A percentile compares a stretch with the other conserved stretches of the same genome.
These are phyloP conservation scores for Anagyrus pseudococci DNA, from an alignment of 2,888 invertebrate genomes.

Conservation along the genomic window DNA sequence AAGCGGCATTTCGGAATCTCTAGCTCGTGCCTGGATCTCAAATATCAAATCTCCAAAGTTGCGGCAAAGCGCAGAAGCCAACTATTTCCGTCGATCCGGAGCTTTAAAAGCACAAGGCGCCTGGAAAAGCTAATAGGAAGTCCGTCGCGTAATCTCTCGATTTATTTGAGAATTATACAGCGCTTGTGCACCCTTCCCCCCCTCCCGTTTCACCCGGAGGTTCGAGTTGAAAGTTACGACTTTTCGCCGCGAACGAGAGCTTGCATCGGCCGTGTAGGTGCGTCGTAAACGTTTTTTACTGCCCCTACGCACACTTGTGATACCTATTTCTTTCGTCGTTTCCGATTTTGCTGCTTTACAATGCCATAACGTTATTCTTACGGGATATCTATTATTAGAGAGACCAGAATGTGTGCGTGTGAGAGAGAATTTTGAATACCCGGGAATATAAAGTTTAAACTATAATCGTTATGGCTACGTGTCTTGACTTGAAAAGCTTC, in stretches of 20 bases:
- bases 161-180: slow-evolving; percentile 28
- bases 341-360: not conserved
- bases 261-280: not conserved
- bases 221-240: not conserved
- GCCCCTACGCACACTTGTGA: not conserved
- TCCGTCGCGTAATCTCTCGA: slow-evolving; percentile 27
- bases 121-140: slow-evolving; percentile 8
- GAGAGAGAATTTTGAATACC: too few relatives aligned
- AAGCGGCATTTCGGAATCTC: too few relatives aligned
- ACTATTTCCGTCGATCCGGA: slow-evolving; percentile 22
- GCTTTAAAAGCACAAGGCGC: not conserved
- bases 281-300: slow-evolving; percentile 14
- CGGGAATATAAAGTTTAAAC: too few relatives aligned
- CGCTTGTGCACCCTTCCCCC: not conserved
- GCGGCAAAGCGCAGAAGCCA: not conserved
- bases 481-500: too few relatives aligned
- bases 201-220: too few relatives aligned
- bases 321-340: too few relatives aligned
- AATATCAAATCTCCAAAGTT: slow-evolving; percentile 3
- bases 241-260: not conserved
- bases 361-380: slow-evolving; percentile 2
- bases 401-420: too few relatives aligned
- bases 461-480: too few relatives aligned
- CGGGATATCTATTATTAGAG: slow-evolving; percentile 1
- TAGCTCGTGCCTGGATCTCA: not conserved